Conservation (phyloP, 2,888 invertebrate genomes). For the Myathropa florea region DNA sequence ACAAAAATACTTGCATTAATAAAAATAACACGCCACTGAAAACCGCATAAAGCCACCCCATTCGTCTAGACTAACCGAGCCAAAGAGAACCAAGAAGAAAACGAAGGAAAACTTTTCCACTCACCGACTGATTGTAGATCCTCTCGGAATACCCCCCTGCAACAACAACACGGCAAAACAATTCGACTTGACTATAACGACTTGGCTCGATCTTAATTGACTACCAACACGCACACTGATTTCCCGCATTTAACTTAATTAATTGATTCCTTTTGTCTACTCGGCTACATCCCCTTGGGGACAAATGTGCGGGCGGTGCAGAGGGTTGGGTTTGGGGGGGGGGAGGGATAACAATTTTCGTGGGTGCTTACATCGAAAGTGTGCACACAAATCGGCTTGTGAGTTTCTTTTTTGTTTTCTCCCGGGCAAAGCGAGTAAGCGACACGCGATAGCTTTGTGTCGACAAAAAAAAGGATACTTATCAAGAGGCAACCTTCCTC, state of each 20-base stretch:
- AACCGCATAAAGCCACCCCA: not conserved
- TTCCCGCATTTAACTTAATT: conserved; percentile 42
- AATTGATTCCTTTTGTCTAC: conserved; percentile 42
- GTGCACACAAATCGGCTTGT: conserved; percentile 45
- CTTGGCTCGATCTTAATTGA: conserved; percentile 49
- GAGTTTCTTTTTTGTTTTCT: conserved; percentile 31
- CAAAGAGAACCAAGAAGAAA: not conserved
- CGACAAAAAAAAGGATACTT: conserved; percentile 16
- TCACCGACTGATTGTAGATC: too few relatives aligned
- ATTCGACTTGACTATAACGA: conserved; percentile 9
- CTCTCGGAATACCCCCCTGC: too few relatives aligned
- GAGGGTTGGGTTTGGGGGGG: not conserved
- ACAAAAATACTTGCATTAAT: conserved; percentile 5
- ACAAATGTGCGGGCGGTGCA: not conserved
- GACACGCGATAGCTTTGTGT: conserved; percentile 47
- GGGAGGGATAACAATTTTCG: not conserved
- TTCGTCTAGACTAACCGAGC: not conserved
- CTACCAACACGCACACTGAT: conserved; percentile 58
- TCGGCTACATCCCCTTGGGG: not conserved
- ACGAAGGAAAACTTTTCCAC: not conserved
- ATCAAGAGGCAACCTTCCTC: not conserved
- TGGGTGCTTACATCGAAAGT: not conserved
- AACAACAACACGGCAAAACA: not conserved
- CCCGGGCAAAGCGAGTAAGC: not conserved
- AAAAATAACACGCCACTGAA: not conserved